Evolutionary conservation across 2,113 vertebrate species (phyloP).

Genomic region (Dunckerocampus dactyliophorus): DNA sequence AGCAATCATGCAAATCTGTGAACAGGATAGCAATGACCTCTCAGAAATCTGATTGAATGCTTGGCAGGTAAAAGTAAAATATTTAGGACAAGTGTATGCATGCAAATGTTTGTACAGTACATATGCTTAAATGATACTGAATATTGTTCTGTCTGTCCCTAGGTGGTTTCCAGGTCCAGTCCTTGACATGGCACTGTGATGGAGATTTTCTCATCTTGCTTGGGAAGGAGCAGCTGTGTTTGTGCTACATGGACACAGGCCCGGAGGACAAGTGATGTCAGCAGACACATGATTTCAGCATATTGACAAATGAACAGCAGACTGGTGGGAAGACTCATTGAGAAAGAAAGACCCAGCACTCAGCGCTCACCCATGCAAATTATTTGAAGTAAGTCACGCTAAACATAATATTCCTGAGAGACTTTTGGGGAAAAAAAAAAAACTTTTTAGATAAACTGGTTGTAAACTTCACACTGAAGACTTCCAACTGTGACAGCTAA

Average conservation of each 20-base stretch:
- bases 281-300: not conserved
- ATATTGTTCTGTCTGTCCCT: not conserved
- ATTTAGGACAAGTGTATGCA: no score
- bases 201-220: slow-evolving; percentile 81
- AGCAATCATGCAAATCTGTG: no score
- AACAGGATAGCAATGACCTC: no score
- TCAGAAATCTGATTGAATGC: no score
- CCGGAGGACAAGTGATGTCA: slow-evolving; percentile 45
- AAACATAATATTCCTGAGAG: not conserved
- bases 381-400: slow-evolving; percentile 10
- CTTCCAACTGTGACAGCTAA: slow-evolving; percentile 11
- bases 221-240: slow-evolving; percentile 87
- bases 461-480: slow-evolving; percentile 32
- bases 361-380: slow-evolving; percentile 13
- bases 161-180: slow-evolving; percentile 85
- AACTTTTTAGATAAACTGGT: slow-evolving; percentile 4
- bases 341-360: not conserved
- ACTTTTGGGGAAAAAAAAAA: not conserved
- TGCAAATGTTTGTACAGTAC: no score
- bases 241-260: slow-evolving; percentile 84
- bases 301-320: not conserved
- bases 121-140: no score
- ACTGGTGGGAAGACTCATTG: not conserved
- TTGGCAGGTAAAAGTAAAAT: no score
- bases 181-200: slow-evolving; percentile 80